Percentiles rank a stretch among this genome's conserved stretches.
Conservation (phyloP, 2,888 invertebrate genomes). For the Pollenia griseotomentosa region DNA sequence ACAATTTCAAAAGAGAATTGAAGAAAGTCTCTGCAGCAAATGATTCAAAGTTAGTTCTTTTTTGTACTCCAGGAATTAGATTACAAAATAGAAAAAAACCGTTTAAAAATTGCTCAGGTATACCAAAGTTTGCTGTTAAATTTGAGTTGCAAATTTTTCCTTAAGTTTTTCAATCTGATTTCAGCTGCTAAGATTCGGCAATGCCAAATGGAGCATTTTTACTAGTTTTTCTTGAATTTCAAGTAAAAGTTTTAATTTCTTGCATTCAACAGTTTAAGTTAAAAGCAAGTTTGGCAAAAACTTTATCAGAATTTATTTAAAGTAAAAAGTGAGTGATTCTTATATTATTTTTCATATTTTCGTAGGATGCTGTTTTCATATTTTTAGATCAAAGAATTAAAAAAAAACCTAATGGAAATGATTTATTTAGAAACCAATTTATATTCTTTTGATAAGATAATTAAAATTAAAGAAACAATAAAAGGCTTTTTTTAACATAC, state of each 20-base stretch:
- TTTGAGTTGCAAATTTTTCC: too few species aligned
- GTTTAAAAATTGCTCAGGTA: too few species aligned
- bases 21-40: too few species aligned
- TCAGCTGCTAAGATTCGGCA: too few species aligned
- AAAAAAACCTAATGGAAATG: neutral
- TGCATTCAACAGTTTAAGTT: neutral
- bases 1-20: too few species aligned
- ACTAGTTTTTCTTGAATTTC: neutral
- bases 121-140: too few species aligned
- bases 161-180: too few species aligned
- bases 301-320: neutral
- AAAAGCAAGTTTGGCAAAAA: constrained; percentile 7
- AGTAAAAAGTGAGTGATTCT: neutral
- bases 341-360: neutral
- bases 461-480: neutral
- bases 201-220: too few species aligned
- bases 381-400: constrained; percentile 1
- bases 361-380: neutral
- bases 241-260: neutral
- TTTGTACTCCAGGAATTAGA: too few species aligned
- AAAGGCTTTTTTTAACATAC: neutral
- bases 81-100: too few species aligned
- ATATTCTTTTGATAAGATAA: neutral
- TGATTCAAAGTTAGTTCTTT: too few species aligned
- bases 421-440: neutral